These are phyloP conservation scores for Agrypnus murinus DNA, from an alignment of 2,888 invertebrate species.

Conservation along the genomic window DNA sequence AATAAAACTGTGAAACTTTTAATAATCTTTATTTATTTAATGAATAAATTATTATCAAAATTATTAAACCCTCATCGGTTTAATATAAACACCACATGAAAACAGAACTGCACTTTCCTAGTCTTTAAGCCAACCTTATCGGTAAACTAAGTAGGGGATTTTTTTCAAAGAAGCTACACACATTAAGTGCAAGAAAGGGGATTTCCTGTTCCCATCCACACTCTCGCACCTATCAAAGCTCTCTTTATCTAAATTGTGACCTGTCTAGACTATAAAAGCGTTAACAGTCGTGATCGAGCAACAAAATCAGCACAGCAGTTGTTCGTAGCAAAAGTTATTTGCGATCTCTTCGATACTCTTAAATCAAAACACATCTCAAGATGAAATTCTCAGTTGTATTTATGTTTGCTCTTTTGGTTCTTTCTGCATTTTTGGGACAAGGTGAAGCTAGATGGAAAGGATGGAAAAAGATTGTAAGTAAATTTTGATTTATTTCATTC, in stretches of 20 bases:
- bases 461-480: slow-evolving; percentile 57
- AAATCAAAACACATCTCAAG: slow-evolving; percentile 26
- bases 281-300: not conserved
- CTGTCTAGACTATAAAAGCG: slow-evolving; percentile 7
- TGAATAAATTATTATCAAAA: too few relatives aligned
- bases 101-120: too few relatives aligned
- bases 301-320: slow-evolving; percentile 11
- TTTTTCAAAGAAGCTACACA: too few relatives aligned
- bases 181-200: too few relatives aligned
- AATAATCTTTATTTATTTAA: too few relatives aligned
- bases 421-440: slow-evolving; percentile 54
- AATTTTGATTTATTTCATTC: not conserved
- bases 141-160: too few relatives aligned
- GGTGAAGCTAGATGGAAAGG: slow-evolving; percentile 57
- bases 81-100: too few relatives aligned
- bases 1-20: too few relatives aligned
- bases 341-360: not conserved
- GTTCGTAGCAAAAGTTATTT: slow-evolving; percentile 4
- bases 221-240: not conserved
- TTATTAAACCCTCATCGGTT: too few relatives aligned
- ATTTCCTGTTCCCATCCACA: not conserved
- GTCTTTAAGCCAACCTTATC: too few relatives aligned
- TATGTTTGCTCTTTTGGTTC: slow-evolving; percentile 49
- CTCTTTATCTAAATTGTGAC: too few relatives aligned
- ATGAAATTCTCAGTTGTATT: slow-evolving; percentile 56